Conservation (phyloP, 1,140 invertebrate species). For the Zaprionus inermis region DNA sequence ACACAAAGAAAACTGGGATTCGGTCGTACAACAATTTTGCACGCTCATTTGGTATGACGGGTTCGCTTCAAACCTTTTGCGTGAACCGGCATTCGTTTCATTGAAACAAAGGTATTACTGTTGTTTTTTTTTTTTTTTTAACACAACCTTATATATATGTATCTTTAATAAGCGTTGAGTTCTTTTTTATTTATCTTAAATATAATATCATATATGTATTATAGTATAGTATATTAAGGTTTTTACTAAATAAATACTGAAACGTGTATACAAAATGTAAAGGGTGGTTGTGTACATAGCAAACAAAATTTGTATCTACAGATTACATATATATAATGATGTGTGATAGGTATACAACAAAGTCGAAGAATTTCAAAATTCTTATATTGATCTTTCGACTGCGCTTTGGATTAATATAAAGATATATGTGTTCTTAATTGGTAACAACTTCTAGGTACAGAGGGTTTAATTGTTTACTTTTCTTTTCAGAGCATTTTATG, state of each 20-base stretch:
- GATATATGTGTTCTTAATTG: constrained; percentile 59
- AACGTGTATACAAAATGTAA: constrained; percentile 75
- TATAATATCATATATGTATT: constrained; percentile 70
- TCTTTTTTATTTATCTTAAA: constrained; percentile 73
- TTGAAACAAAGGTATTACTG: constrained; percentile 7
- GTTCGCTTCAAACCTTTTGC: constrained; percentile 11
- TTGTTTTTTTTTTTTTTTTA: constrained; percentile 61
- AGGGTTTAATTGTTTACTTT: constrained; percentile 50
- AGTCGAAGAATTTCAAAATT: constrained; percentile 50
- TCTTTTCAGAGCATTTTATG: constrained; percentile 47
- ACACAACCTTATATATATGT: constrained; percentile 66
- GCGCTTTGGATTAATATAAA: constrained; percentile 50
- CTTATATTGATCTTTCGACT: constrained; percentile 40
- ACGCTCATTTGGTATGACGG: constrained; percentile 25
- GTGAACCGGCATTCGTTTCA: constrained; percentile 10
- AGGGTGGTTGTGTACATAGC: constrained; percentile 38
- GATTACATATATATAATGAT: constrained; percentile 58
- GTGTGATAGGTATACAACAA: constrained; percentile 56
- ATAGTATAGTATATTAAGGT: constrained; percentile 48
- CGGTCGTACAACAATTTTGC: constrained; percentile 8
- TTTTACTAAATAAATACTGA: constrained; percentile 79
- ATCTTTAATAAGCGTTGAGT: constrained; percentile 78
- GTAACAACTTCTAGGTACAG: constrained; percentile 79
- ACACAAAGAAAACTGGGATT: not conserved
- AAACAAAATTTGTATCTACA: constrained; percentile 66